Conservation (phyloP, 2,888 invertebrate species). For the Antheraea yamamai region DNA sequence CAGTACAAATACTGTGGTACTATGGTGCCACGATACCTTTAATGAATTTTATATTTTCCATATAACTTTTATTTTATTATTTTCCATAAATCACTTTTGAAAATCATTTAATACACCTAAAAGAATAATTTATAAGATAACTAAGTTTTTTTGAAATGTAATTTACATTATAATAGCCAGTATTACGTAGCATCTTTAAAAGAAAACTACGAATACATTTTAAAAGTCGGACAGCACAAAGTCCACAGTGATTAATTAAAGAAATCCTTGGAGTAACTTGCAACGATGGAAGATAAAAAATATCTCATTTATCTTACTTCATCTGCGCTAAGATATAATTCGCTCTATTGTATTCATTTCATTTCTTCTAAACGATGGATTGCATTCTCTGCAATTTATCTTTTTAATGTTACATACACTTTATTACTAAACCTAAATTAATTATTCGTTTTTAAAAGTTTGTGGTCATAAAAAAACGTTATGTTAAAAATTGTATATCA, state of each 20-base stretch:
- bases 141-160: neutral
- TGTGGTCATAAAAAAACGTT: neutral
- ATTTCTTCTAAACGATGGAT: neutral
- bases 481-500: neutral
- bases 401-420: neutral
- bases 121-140: neutral
- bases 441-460: too few relatives aligned
- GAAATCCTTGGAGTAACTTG: neutral
- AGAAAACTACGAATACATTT: neutral
- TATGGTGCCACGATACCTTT: neutral
- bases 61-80: neutral
- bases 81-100: neutral
- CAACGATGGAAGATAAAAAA: conserved; percentile 12
- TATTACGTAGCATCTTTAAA: neutral
- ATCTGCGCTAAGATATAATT: conserved; percentile 12
- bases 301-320: conserved; percentile 9
- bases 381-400: neutral
- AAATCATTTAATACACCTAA: neutral
- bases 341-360: neutral
- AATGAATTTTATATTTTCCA: neutral
- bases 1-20: too few relatives aligned
- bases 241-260: conserved; percentile 3
- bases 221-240: conserved; percentile 5
- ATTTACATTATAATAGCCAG: neutral
- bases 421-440: too few relatives aligned